phyloP scores from a whole-genome alignment of 2,113 vertebrate genomes.

The Vulpes ferrilata region DNA sequence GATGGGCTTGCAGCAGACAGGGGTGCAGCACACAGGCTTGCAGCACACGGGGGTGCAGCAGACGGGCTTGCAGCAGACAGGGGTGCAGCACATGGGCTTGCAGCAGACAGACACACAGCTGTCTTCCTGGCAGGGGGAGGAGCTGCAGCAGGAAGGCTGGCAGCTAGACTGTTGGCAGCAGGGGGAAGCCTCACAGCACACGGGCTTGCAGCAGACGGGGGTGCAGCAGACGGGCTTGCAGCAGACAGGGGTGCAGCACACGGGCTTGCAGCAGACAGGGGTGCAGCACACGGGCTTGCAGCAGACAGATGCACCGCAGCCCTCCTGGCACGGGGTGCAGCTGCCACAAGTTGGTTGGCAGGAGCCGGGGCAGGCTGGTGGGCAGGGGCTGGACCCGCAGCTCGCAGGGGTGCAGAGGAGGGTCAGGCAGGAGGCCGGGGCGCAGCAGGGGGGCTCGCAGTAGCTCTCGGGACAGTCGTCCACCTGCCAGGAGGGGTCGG shows the following conservation, averaged over 20 bases:
- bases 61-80: too few species aligned
- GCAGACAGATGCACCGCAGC: neutral
- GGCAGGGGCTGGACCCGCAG: neutral
- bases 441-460: too few species aligned
- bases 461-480: conserved; percentile 30
- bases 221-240: neutral
- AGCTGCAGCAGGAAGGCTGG: too few species aligned
- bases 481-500: neutral
- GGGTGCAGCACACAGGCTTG: neutral
- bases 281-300: neutral
- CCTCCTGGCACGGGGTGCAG: too few species aligned
- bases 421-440: too few species aligned
- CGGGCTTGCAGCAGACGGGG: neutral
- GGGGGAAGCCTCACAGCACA: neutral
- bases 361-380: neutral
- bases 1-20: neutral
- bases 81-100: neutral
- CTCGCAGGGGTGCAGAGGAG: neutral
- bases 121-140: too few species aligned
- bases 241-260: neutral
- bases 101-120: too few species aligned
- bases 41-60: neutral
- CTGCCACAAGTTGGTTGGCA: too few species aligned
- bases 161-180: too few species aligned
- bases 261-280: neutral